phyloP scores from a whole-genome alignment of 64 coral and sea anemone species.

The Platygyra sinensis region DNA sequence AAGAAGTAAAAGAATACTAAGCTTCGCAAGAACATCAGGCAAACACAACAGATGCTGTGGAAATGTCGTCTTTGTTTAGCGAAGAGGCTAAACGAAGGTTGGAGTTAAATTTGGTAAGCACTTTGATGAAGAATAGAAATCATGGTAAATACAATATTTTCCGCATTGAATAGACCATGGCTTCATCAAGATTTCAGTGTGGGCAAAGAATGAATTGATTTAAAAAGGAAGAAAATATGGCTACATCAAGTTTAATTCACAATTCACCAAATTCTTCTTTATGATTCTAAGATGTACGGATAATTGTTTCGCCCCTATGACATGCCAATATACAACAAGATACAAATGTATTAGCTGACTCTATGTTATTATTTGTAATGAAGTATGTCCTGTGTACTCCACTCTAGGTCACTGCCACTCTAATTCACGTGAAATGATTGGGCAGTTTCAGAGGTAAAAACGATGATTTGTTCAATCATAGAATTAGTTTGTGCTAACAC shows the following conservation, averaged over 20 bases:
- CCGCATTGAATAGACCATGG: not conserved
- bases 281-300: not conserved
- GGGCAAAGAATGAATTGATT: not conserved
- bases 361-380: too few relatives aligned
- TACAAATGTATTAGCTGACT: too few relatives aligned
- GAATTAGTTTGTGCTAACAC: not conserved
- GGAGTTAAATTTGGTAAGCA: slow-evolving; percentile 32
- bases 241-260: not conserved
- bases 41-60: not conserved
- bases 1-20: not conserved
- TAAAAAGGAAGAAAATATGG: not conserved
- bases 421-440: not conserved
- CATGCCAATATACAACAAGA: too few relatives aligned
- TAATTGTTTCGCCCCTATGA: too few relatives aligned
- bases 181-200: not conserved
- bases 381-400: too few relatives aligned
- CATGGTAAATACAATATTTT: not conserved
- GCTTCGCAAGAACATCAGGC: not conserved
- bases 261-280: not conserved
- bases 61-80: slow-evolving; percentile 36
- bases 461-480: not conserved
- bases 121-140: not conserved
- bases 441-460: not conserved
- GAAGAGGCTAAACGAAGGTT: slow-evolving; percentile 28
- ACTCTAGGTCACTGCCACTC: too few relatives aligned